These are phyloP conservation scores for Shinisaurus crocodilurus DNA, from an alignment of 2,113 vertebrate genomes.

Conservation along the genomic window DNA sequence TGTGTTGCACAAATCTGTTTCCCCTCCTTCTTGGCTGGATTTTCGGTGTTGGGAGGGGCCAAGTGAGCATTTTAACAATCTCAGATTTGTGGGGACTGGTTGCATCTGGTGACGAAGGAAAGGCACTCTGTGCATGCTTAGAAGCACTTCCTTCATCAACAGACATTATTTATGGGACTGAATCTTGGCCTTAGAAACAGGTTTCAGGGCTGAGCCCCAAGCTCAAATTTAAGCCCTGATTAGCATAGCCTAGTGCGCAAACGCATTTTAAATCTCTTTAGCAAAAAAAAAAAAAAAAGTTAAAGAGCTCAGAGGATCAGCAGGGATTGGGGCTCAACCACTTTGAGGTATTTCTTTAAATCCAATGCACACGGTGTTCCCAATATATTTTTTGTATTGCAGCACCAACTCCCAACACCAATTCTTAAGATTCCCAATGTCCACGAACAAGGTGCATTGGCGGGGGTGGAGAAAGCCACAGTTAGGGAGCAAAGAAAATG, in stretches of 20 bases:
- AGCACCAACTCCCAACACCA: neutral
- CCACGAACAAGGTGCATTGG: neutral
- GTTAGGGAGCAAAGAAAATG: neutral
- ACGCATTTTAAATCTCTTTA: conserved; percentile 65
- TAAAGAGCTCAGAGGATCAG: conserved; percentile 63
- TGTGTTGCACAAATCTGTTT: neutral
- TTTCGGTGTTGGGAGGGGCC: neutral
- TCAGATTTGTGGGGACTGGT: neutral
- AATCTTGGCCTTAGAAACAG: neutral
- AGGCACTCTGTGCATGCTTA: neutral
- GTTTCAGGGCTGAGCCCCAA: neutral
- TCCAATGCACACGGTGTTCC: rapidly evolving
- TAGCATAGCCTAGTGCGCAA: conserved; percentile 32
- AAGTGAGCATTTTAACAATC: neutral
- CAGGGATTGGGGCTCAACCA: neutral
- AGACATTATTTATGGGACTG: neutral
- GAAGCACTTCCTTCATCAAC: neutral
- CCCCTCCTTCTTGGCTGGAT: neutral
- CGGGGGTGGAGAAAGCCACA: neutral
- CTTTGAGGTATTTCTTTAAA: neutral
- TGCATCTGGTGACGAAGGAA: neutral
- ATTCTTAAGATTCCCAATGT: rapidly evolving
- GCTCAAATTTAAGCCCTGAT: conserved; percentile 33
- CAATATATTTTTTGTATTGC: rapidly evolving
- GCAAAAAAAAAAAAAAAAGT: conserved; percentile 4